Evolutionary conservation across 2,113 vertebrate species (phyloP), one percentile per base, ranked within the genome.

Genomic region (Leiothrix lutea): DNA sequence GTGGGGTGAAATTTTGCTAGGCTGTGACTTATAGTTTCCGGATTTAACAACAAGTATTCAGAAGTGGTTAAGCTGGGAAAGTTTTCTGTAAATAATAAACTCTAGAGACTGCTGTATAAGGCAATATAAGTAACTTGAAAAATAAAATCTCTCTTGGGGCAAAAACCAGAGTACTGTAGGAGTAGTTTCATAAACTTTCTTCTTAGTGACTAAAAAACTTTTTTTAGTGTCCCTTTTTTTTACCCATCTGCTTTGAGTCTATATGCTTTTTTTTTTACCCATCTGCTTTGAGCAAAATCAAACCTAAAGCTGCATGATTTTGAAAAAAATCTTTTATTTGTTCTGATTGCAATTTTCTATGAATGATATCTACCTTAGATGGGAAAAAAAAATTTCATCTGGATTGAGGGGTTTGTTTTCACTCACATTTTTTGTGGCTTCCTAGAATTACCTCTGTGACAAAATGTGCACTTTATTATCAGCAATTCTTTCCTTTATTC

Each of bases 1-100:
- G 12, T 16, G 33, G 17, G 48, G 17, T 47, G 58, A 42, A 75
- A 56, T 95, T 81, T 58, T 56, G 11, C 36, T 82, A 51, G 8
- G 22, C 28, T 61, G 18, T 48, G 56, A 50, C 33, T 40, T 26
- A 3, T 1, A 10, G 35, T 72, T 71, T 80, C 21, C 0, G 0
- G 1, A 9, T 64, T 89, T 75, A 80, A 33, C 40, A 75, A 15
- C 33, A 42, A 26, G 18, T 81, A 17, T 12, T 85, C 26, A 31
- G 42, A 90, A 80, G 13, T 77, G 13, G 11, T 54, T 62, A 58
- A 62, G 8, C 12, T 77, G 50, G 17, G 29, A 62, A 72, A 21
- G 21, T 65, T 21, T 54, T 84, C 61, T 85, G 25, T 51, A 15
- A 47, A 8, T 47, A 2, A 26, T 81, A 64, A 89, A 36, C 36